phyloP scores from a whole-genome alignment of 2,113 vertebrate genomes.

The Erythrolamprus reginae region DNA sequence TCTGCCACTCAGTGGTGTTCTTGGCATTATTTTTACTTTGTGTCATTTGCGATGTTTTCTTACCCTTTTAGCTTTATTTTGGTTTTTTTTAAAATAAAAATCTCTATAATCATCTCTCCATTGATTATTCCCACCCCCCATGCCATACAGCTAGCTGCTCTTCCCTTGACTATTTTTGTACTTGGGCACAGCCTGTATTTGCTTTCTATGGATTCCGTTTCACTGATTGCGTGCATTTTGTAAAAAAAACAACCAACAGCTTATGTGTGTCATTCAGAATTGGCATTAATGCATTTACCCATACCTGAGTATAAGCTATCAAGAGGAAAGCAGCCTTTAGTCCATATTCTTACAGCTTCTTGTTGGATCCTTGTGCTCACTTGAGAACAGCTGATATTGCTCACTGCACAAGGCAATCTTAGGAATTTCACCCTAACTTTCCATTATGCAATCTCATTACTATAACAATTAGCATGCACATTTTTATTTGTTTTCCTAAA shows the following conservation, averaged over 20 bases:
- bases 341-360: conserved; percentile 10
- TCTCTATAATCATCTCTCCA: conserved; percentile 14
- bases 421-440: conserved; percentile 7
- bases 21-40: conserved; percentile 20
- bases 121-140: background rate
- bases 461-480: background rate
- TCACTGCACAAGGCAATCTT: background rate
- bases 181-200: background rate
- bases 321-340: background rate
- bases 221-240: background rate
- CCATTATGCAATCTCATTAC: background rate
- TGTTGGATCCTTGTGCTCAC: background rate
- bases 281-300: background rate
- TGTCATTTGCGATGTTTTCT: conserved; percentile 11
- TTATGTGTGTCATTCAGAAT: background rate
- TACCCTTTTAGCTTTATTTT: conserved; percentile 19
- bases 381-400: background rate
- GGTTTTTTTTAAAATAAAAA: background rate
- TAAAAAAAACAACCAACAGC: background rate
- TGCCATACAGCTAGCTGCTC: background rate
- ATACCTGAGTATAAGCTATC: conserved; percentile 1
- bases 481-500: background rate
- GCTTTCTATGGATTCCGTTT: background rate
- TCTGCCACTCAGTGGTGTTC: conserved; percentile 13
- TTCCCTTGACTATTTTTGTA: background rate